Base-by-base conservation (phyloP, 2,797 vertebrate species). In the Zenarchopterus dispar region DNA sequence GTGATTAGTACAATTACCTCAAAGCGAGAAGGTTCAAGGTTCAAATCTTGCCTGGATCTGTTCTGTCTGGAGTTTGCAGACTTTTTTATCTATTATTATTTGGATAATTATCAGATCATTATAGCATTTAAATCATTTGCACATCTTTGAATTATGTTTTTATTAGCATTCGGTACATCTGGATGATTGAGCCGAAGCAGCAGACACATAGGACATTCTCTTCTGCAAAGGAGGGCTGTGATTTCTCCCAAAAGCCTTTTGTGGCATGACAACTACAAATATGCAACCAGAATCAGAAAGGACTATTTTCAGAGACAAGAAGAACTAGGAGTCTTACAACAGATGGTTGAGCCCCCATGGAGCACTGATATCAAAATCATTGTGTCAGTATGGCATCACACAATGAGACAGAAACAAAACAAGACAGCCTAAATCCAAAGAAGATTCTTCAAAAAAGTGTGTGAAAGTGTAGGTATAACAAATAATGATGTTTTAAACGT, bases 301-400 rank as follows among this genome's bases (percentile, higher is more conserved):
- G 67, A 36, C 26, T 43, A 56, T 60, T n/a, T 55, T 65, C 47
- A 60, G 19, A 51, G 4, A 45, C 33, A 56, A 64, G 64, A 57
- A 45, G 24, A 63, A 39, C 26, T 28, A 49, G 55, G 49, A 44
- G 45, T 55, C 55, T 49, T 56, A 53, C 39, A 70, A 70, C 73
- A 70, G 67, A 62, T 75, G 67, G 62, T 57, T 44, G 24, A 54
- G 31, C 46, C 62, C 54, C 44, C 57, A 53, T 55, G 59, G 43
- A 66, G 59, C 52, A 26, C 41, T 42, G 51, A 55, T 53, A 52
- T 60, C 33, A 70, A 64, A 43, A 70, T 61, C 33, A 52, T 51
- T 57, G 46, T 57, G 52, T 47, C 62, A 51, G 52, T 55, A 13
- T 41, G 54, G 26, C 33, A 75, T 59, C 28, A 55, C 41, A 46